Evolutionary conservation across 2,797 vertebrate genomes (phyloP).

Genomic region (Esox masquinongy): DNA sequence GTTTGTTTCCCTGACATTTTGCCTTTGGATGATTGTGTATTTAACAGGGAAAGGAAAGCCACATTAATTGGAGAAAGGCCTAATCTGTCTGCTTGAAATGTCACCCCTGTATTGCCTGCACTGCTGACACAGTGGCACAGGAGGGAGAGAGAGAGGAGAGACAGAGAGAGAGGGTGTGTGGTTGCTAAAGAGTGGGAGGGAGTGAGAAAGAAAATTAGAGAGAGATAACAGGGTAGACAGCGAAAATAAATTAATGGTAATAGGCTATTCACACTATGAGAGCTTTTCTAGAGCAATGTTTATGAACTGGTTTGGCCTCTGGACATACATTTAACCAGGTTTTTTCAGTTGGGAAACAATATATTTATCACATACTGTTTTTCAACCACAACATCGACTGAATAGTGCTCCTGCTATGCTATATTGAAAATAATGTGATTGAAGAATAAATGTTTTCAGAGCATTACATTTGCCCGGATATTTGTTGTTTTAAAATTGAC

Average conservation of each 20-base stretch:
- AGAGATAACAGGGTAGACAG: neutral
- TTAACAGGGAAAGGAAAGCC: constrained; percentile 74
- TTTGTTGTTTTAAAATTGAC: too few species aligned
- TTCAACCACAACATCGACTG: too few species aligned
- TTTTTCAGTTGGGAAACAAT: too few species aligned
- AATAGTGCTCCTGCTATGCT: too few species aligned
- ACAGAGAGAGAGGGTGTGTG: constrained; percentile 12
- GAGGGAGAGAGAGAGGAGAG: constrained; percentile 14
- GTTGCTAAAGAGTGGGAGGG: constrained; percentile 11
- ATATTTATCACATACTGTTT: too few species aligned
- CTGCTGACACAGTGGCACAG: constrained; percentile 47
- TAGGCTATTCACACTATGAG: too few species aligned
- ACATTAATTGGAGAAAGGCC: constrained; percentile 81
- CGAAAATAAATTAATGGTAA: constrained; percentile 16
- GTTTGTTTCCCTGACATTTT: constrained; percentile 82
- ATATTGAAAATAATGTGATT: too few species aligned
- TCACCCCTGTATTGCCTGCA: constrained; percentile 73
- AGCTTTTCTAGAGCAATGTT: too few species aligned
- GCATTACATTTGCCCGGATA: too few species aligned
- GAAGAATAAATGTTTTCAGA: too few species aligned
- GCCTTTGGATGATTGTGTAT: constrained; percentile 82
- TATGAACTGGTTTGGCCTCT: too few species aligned
- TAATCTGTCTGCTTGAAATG: constrained; percentile 82
- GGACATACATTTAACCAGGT: too few species aligned
- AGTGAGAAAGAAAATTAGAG: constrained; percentile 27